These are phyloP conservation scores for Toxotes lorentzi DNA, from an alignment of 2,797 vertebrate species.

Conservation along the genomic window DNA sequence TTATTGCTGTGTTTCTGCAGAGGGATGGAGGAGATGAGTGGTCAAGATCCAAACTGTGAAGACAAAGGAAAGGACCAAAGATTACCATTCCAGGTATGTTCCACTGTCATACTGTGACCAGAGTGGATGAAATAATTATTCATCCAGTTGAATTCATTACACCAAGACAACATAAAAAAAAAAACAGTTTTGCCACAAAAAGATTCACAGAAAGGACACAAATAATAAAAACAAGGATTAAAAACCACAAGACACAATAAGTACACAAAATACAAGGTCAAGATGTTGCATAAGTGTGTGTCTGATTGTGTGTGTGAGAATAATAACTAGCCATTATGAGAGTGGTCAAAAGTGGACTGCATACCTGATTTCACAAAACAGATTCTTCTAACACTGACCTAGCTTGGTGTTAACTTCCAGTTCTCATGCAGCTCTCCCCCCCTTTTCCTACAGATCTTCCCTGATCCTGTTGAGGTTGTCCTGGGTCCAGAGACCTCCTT, in stretches of 20 bases:
- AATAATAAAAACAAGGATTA: constrained; percentile 15
- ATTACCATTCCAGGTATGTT: constrained; percentile 81
- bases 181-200: not conserved
- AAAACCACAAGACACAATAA: constrained; percentile 15
- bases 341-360: constrained; percentile 1
- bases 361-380: not conserved
- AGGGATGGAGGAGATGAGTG: constrained; percentile 66
- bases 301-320: not conserved
- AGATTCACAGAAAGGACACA: not conserved
- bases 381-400: not conserved
- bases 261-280: constrained; percentile 19
- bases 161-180: not conserved
- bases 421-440: not conserved
- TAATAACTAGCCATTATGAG: not conserved
- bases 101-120: not conserved
- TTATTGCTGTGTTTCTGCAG: constrained; percentile 60
- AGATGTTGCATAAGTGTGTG: constrained; percentile 18
- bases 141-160: not conserved
- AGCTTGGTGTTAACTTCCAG: not conserved
- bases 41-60: constrained; percentile 71
- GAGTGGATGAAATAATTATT: not conserved
- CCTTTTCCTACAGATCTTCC: constrained; percentile 83
- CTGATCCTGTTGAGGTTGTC: constrained; percentile 81
- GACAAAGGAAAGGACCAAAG: constrained; percentile 77
- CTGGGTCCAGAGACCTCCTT: constrained; percentile 65